Conservation (phyloP, 2,888 invertebrate species). For the Epinotia demarniana region DNA sequence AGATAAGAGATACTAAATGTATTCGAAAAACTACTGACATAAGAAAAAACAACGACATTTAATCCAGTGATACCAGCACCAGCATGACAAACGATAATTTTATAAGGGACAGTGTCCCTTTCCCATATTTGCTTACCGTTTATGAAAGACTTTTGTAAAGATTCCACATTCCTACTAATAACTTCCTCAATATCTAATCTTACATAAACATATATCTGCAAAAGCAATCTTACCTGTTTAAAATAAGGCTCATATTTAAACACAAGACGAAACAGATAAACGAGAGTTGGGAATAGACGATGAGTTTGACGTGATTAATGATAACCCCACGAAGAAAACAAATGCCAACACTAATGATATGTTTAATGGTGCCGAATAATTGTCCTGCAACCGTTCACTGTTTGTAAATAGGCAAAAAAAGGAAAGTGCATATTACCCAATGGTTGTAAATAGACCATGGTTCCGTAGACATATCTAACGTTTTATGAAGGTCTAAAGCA, state of each 20-base stretch:
- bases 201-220: not conserved
- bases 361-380: slow-evolving; percentile 47
- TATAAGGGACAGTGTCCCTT: slow-evolving; percentile 22
- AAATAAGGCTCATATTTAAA: not conserved
- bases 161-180: slow-evolving; percentile 4
- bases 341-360: slow-evolving; percentile 45
- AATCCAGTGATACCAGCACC: slow-evolving; percentile 4
- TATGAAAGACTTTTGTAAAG: slow-evolving; percentile 32
- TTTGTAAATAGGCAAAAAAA: slow-evolving; percentile 36
- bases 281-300: not conserved
- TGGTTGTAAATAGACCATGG: not conserved
- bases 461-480: slow-evolving; percentile 9
- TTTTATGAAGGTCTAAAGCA: too few relatives aligned
- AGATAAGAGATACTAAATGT: not conserved
- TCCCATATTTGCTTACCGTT: slow-evolving; percentile 40
- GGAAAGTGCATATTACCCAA: slow-evolving; percentile 2
- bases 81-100: slow-evolving; percentile 15
- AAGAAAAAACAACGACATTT: not conserved
- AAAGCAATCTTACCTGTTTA: not conserved
- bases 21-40: not conserved
- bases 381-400: slow-evolving; percentile 38
- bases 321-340: slow-evolving; percentile 41
- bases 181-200: slow-evolving; percentile 2
- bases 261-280: not conserved
- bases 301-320: slow-evolving; percentile 41